Conservation (phyloP, 2,888 invertebrate genomes). For the Prosopocoilus inquinatus region DNA sequence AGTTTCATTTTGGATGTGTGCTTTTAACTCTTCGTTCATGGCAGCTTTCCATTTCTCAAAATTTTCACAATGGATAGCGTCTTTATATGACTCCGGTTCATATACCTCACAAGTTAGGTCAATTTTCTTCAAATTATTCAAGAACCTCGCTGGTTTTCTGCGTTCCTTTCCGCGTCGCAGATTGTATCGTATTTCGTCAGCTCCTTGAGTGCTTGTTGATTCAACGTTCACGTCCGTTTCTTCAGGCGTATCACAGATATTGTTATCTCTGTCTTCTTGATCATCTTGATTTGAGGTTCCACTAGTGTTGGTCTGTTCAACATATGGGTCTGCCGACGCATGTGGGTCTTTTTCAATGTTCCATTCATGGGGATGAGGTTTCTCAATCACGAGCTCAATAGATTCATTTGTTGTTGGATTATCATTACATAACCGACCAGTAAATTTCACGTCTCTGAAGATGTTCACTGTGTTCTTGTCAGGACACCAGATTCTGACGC, state of each 20-base stretch:
- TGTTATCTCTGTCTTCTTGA: conserved; percentile 9
- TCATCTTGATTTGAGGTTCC: neutral
- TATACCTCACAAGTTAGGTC: neutral
- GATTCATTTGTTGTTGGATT: no score
- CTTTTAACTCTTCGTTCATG: conserved; percentile 12
- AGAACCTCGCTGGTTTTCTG: neutral
- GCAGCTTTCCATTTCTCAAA: conserved; percentile 50
- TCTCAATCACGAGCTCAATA: conserved; percentile 8
- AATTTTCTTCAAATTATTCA: neutral
- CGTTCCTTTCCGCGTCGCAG: neutral
- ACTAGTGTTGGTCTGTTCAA: neutral
- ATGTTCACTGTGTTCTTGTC: conserved; percentile 20
- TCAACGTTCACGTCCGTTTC: neutral
- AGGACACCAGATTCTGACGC: conserved; percentile 23
- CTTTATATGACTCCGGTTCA: conserved; percentile 6
- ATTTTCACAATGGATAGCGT: conserved; percentile 2
- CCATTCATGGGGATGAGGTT: neutral
- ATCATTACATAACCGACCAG: neutral
- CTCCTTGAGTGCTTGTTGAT: neutral
- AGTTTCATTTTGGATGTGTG: conserved; percentile 19
- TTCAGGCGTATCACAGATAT: conserved; percentile 29
- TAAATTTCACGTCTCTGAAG: conserved; percentile 24
- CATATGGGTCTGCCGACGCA: neutral
- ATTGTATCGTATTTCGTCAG: neutral
- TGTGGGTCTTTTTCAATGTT: neutral